Conservation (phyloP, 2,113 vertebrate genomes). For the Rallus limicola region DNA sequence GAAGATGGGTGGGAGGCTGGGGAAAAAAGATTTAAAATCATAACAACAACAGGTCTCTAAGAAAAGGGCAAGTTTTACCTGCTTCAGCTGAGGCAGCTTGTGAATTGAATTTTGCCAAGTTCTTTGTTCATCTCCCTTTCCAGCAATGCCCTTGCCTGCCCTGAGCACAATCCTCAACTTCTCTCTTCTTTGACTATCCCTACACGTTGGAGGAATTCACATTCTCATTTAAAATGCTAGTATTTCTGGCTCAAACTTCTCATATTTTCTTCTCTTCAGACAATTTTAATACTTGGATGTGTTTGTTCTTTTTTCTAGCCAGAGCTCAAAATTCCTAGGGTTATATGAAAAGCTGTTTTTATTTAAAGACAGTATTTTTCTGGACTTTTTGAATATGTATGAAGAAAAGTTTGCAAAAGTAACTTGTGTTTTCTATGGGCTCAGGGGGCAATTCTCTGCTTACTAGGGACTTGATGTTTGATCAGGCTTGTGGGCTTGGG, state of each 20-base stretch:
- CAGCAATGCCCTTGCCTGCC: not conserved
- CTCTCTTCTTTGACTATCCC: not conserved
- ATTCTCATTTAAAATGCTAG: not conserved
- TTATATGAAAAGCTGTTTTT: not conserved
- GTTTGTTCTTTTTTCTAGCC: not conserved
- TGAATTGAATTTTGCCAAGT: not conserved
- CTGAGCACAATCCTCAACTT: not conserved
- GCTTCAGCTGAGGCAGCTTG: not conserved
- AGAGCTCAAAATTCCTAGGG: not conserved
- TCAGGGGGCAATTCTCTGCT: not conserved
- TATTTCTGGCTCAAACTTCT: not conserved
- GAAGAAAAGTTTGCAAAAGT: not conserved
- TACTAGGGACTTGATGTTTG: not conserved
- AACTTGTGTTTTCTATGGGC: not conserved
- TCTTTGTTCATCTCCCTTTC: slow-evolving; percentile 15
- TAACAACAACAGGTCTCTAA: not conserved
- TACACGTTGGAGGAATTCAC: not conserved
- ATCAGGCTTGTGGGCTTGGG: not conserved
- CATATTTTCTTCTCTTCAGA: not conserved
- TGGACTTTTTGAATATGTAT: not conserved
- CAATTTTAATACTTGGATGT: not conserved
- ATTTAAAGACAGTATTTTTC: not conserved
- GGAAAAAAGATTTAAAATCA: not conserved
- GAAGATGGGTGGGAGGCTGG: not conserved
- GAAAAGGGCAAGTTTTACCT: slow-evolving; percentile 19